These are phyloP conservation scores for Pseudolaguvia tuberculata DNA, from an alignment of 2,113 vertebrate species.

Conservation along the genomic window DNA sequence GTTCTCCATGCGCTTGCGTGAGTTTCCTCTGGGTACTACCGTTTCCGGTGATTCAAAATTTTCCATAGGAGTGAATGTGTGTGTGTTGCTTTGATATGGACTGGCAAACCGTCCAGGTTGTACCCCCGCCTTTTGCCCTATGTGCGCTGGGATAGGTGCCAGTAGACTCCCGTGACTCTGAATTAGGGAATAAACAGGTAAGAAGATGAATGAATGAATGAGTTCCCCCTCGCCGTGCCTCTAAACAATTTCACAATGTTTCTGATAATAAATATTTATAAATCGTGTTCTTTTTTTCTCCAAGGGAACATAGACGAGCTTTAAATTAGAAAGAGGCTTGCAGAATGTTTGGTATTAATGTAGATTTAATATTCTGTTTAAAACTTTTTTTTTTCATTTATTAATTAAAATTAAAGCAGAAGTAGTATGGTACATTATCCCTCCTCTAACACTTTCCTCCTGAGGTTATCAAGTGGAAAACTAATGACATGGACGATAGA, in stretches of 20 bases:
- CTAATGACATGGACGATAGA: slow-evolving; percentile 99
- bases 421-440: slow-evolving; percentile 99
- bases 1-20: too few species aligned
- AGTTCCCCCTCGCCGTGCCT: slow-evolving; percentile 45
- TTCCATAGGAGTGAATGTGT: too few species aligned
- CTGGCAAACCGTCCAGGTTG: too few species aligned
- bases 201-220: too few species aligned
- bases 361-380: slow-evolving; percentile 94
- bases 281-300: slow-evolving; percentile 53
- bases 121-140: too few species aligned
- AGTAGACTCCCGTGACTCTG: too few species aligned
- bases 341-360: slow-evolving; percentile 87
- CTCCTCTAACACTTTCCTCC: slow-evolving; percentile 98
- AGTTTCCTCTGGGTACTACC: too few species aligned
- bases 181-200: too few species aligned
- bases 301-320: slow-evolving; percentile 60
- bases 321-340: slow-evolving; percentile 66
- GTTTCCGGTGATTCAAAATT: too few species aligned
- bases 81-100: too few species aligned
- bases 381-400: slow-evolving; percentile 85
- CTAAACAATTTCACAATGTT: slow-evolving; percentile 56
- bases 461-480: slow-evolving; percentile 99
- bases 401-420: slow-evolving; percentile 99
- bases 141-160: too few species aligned
- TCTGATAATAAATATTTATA: slow-evolving; percentile 56